Percentiles rank a stretch among this genome's conserved stretches.
Evolutionary conservation across 2,888 invertebrate species (phyloP).

Genomic region (Apodemia zela): DNA sequence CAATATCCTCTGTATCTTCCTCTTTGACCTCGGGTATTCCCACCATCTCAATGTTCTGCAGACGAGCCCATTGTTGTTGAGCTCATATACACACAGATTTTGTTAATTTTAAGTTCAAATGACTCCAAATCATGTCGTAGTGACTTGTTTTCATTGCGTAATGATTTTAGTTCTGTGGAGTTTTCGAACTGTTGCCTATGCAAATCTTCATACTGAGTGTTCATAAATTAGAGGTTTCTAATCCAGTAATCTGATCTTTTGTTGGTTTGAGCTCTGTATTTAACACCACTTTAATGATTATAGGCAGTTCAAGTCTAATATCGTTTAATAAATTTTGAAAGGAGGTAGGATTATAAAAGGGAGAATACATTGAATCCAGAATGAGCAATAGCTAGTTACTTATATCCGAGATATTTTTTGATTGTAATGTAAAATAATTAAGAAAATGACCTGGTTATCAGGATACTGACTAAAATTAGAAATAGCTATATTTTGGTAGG

Average conservation of each 20-base stretch:
- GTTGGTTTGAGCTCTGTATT: not conserved
- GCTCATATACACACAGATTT: not conserved
- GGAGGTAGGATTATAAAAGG: not conserved
- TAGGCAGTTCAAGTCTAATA: not conserved
- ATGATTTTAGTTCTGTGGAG: not conserved
- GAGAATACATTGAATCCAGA: not conserved
- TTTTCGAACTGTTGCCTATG: not conserved
- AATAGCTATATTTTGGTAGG: too few species aligned
- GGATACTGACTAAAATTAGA: too few species aligned
- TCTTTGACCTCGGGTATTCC: conserved; percentile 5
- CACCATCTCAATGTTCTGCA: conserved; percentile 8
- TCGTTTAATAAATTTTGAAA: not conserved
- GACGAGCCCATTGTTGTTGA: conserved; percentile 12
- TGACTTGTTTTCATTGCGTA: not conserved
- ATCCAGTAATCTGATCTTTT: not conserved
- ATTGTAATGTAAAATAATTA: too few species aligned
- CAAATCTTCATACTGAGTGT: not conserved
- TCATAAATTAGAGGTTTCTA: not conserved
- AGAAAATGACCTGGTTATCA: too few species aligned
- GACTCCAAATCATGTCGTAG: not conserved
- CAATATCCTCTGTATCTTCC: not conserved
- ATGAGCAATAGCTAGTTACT: too few species aligned
- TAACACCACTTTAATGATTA: not conserved
- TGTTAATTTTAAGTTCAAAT: not conserved
- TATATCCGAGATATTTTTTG: too few species aligned